These are phyloP conservation scores for Gisinianus flammeolus DNA, from an alignment of 2,888 invertebrate species.

Conservation along the genomic window DNA sequence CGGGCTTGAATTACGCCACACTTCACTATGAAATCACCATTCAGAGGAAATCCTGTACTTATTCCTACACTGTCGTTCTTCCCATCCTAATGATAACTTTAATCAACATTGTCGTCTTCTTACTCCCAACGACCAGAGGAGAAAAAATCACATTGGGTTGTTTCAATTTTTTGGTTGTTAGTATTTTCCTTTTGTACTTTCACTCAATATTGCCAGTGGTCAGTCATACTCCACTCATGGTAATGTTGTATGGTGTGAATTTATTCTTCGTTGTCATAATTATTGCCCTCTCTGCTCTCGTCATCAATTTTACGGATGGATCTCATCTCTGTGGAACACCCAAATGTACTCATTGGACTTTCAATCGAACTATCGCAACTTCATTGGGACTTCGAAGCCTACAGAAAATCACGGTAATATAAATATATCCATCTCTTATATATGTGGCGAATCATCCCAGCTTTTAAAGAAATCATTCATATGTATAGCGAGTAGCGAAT, in stretches of 20 bases:
- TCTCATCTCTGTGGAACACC: conserved; percentile 15
- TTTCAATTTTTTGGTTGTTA: conserved; percentile 55
- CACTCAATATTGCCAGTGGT: conserved; percentile 65
- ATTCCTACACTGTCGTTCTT: conserved; percentile 69
- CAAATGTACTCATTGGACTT: conserved; percentile 33
- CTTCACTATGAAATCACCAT: conserved; percentile 66
- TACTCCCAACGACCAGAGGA: conserved; percentile 68
- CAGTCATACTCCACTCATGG: conserved; percentile 67
- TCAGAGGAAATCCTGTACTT: conserved; percentile 68
- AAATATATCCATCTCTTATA: no score
- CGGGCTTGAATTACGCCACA: conserved; percentile 66
- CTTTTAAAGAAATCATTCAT: no score
- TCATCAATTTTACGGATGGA: conserved; percentile 36
- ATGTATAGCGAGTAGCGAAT: no score
- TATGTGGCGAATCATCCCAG: no score
- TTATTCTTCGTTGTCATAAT: conserved; percentile 32
- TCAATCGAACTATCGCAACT: conserved; percentile 33
- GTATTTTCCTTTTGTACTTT: conserved; percentile 56
- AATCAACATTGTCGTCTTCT: conserved; percentile 53
- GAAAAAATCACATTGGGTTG: conserved; percentile 66
- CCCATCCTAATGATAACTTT: conserved; percentile 64
- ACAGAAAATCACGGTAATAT: conserved; percentile 37
- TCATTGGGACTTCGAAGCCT: conserved; percentile 13
- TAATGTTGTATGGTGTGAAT: conserved; percentile 31
- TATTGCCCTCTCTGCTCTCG: conserved; percentile 29